A percentile compares a stretch with the other conserved stretches of the same genome.
Evolutionary conservation across 2,113 vertebrate genomes (phyloP).

Genomic region (Corapipo altera): DNA sequence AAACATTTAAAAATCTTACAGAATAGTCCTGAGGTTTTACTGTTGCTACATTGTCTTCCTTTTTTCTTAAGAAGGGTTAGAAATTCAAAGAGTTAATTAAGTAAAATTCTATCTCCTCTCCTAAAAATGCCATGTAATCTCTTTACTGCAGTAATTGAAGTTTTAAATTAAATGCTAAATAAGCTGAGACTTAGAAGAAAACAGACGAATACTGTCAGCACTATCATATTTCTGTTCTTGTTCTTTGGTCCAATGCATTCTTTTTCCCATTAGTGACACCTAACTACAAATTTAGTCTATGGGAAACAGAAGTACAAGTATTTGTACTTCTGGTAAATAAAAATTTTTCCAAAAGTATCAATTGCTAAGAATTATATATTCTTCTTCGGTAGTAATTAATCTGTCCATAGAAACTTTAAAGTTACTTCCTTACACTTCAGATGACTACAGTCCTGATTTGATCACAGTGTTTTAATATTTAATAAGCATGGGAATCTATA

Average conservation of each 20-base stretch:
- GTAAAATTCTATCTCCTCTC: too few relatives aligned
- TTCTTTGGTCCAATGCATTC: not conserved
- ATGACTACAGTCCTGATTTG: conserved; percentile 38
- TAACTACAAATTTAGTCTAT: not conserved
- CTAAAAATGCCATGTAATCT: not conserved
- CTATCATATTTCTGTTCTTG: not conserved
- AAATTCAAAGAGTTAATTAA: not conserved
- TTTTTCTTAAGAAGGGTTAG: not conserved
- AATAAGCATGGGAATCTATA: conserved; percentile 51
- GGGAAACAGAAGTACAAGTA: not conserved
- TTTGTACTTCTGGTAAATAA: not conserved
- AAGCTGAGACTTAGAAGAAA: not conserved
- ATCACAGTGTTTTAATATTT: conserved; percentile 46
- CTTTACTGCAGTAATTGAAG: not conserved
- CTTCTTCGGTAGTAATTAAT: conserved; percentile 21
- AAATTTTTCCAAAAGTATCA: not conserved
- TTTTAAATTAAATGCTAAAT: not conserved
- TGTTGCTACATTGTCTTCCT: not conserved
- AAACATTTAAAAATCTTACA: not conserved
- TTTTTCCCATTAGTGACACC: not conserved
- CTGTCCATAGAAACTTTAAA: not conserved
- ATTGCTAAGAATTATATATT: not conserved
- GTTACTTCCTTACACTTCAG: conserved; percentile 39
- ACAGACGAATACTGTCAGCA: not conserved
- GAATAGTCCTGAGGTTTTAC: not conserved